Conservation (phyloP, 2,888 invertebrate species). For the Brachypterus glaber region DNA sequence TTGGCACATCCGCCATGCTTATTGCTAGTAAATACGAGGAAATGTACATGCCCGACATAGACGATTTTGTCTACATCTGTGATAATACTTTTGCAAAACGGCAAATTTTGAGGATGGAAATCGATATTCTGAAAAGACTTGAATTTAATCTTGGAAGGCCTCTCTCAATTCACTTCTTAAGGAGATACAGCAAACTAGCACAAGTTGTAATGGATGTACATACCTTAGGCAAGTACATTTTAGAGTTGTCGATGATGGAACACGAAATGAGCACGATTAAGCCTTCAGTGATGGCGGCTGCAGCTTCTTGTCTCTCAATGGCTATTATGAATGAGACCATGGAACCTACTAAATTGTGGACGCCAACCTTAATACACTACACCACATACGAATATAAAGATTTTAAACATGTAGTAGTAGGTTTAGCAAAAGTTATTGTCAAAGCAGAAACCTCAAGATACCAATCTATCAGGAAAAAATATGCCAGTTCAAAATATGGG, state of each 20-base stretch:
- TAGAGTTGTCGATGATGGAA: slow-evolving; percentile 75
- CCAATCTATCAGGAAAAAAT: slow-evolving; percentile 61
- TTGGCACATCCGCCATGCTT: slow-evolving; percentile 82
- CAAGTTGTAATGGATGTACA: slow-evolving; percentile 47
- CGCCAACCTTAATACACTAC: slow-evolving; percentile 62
- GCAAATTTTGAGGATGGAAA: slow-evolving; percentile 78
- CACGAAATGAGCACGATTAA: slow-evolving; percentile 67
- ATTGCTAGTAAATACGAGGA: slow-evolving; percentile 94
- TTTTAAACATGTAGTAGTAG: slow-evolving; percentile 56
- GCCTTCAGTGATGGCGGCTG: slow-evolving; percentile 79
- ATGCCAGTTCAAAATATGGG: slow-evolving; percentile 47
- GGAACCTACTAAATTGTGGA: slow-evolving; percentile 53
- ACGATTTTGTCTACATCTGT: slow-evolving; percentile 85
- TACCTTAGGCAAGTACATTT: slow-evolving; percentile 71
- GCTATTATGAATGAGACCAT: slow-evolving; percentile 45
- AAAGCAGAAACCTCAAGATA: slow-evolving; percentile 62
- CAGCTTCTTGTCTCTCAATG: slow-evolving; percentile 64
- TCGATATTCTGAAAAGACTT: slow-evolving; percentile 62
- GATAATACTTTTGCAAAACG: slow-evolving; percentile 73
- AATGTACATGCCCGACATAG: slow-evolving; percentile 76
- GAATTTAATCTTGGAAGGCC: slow-evolving; percentile 79
- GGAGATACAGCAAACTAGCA: slow-evolving; percentile 58
- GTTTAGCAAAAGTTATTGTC: slow-evolving; percentile 59
- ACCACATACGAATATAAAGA: slow-evolving; percentile 63
- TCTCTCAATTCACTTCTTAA: slow-evolving; percentile 77